These are phyloP conservation scores for Xestia sexstrigata DNA, from an alignment of 2,888 invertebrate species.

Conservation along the genomic window DNA sequence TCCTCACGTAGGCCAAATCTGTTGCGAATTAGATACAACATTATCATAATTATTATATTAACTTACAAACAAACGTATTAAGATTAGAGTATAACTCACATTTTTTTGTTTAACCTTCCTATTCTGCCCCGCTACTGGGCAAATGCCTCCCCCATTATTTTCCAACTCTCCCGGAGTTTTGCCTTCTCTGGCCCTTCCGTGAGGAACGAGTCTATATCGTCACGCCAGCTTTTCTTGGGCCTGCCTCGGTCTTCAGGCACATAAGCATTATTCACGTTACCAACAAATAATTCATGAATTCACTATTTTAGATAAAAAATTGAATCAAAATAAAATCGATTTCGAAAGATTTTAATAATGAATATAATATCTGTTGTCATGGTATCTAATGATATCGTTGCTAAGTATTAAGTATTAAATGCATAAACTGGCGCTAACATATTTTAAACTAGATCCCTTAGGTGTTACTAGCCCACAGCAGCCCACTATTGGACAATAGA, in stretches of 20 bases:
- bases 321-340: too few species aligned
- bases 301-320: slow-evolving; percentile 12
- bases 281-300: not conserved
- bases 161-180: too few species aligned
- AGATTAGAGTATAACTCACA: not conserved
- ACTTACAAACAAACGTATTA: not conserved
- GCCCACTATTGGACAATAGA: not conserved
- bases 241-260: too few species aligned
- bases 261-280: not conserved
- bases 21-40: not conserved
- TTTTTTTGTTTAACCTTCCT: too few species aligned
- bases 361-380: slow-evolving; percentile 16
- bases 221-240: too few species aligned
- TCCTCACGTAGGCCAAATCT: slow-evolving; percentile 10
- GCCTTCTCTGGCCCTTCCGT: too few species aligned
- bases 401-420: not conserved
- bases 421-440: not conserved
- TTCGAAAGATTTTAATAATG: slow-evolving; percentile 21
- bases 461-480: not conserved
- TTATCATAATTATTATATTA: not conserved
- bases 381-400: slow-evolving; percentile 26
- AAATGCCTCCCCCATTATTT: too few species aligned
- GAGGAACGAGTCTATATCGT: too few species aligned
- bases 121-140: too few species aligned
- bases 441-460: not conserved